Base-by-base conservation (phyloP, 2,113 vertebrate species). In the Saccopteryx leptura region DNA sequence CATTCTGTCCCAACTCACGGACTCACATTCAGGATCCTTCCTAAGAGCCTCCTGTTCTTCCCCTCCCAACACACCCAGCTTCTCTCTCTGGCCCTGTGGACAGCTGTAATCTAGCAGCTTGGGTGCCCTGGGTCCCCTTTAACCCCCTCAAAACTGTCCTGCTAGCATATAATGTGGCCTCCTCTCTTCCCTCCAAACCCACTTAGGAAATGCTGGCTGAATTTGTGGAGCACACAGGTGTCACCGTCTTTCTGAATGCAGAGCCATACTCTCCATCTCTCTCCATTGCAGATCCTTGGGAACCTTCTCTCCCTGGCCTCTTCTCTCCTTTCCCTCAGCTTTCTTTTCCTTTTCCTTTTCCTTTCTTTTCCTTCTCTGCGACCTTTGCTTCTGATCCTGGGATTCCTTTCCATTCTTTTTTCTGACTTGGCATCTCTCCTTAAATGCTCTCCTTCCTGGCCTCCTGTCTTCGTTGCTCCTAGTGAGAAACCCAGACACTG, bases 351-450 rank as follows among this genome's bases (percentile, higher is more conserved):
- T 28, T 4, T 46, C n/a, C 48, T 76, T 31, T 17, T 23, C 39
- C 39, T 39, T 39, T 39, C 39, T 61, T 61, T 31, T n/a, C 46
- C 14, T 72, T 61, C 14, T 2, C 4, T 23, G 2, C 6, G 7
- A 13, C 80, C 24, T 10, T 24, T 24, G 24, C 17, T 0, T 0
- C 0, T 1, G 21, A 5, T 7, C 13, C 80, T 23, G 56, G 18
- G n/a, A 3, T 23, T 78, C 87, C n/a, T 23, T 78, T 31, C 31
- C 10, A 0, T 60, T 39, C 15, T 1, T 39, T 31, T n/a, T 23
- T 39, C 74, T 17, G 21, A 87, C 76, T 33, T 74, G 1, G 9
- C 10, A 4, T 17, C 46, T 54, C 61, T 24, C n/a, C 46, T 24
- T 28, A 5, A 23, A 17, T 0, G 0, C 24, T 39, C 8, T 23